Percentiles rank a stretch among this genome's conserved stretches.
These are phyloP conservation scores for Oryzaephilus surinamensis DNA, from an alignment of 1,140 invertebrate genomes.

Conservation along the genomic window DNA sequence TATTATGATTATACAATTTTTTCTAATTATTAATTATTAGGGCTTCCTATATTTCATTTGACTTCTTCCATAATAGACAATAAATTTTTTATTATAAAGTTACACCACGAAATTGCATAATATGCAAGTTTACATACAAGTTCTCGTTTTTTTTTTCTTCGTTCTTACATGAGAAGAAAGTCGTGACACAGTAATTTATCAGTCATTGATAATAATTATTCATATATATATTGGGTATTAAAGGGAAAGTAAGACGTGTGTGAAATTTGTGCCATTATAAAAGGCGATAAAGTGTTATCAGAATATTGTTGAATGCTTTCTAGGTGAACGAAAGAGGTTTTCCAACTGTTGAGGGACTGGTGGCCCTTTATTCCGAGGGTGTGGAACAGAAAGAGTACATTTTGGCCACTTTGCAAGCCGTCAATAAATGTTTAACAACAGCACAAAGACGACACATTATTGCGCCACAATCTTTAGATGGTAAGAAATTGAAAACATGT, in stretches of 20 bases:
- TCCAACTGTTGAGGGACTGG: slow-evolving; percentile 54
- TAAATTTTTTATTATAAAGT: too few species aligned
- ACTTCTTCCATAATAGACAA: slow-evolving; percentile 1
- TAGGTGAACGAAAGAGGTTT: slow-evolving; percentile 44
- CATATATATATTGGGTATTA: neutral
- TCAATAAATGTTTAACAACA: slow-evolving; percentile 47
- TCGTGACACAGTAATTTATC: too few species aligned
- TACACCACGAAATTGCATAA: too few species aligned
- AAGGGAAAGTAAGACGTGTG: neutral
- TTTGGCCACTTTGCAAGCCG: slow-evolving; percentile 53
- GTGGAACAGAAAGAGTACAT: slow-evolving; percentile 59
- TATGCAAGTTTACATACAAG: too few species aligned
- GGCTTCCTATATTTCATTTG: too few species aligned
- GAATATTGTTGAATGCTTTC: too few species aligned
- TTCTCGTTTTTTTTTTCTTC: too few species aligned
- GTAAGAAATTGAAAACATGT: slow-evolving; percentile 10
- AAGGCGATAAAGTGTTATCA: too few species aligned
- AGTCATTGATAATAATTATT: too few species aligned
- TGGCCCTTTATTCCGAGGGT: slow-evolving; percentile 56
- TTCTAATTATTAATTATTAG: slow-evolving; percentile 3
- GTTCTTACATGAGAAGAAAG: too few species aligned
- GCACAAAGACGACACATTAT: slow-evolving; percentile 25
- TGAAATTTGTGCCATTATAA: too few species aligned
- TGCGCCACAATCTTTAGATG: slow-evolving; percentile 18
- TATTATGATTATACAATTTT: slow-evolving; percentile 22